Conservation (phyloP, 2,797 vertebrate genomes). For the Alouatta caraya region DNA sequence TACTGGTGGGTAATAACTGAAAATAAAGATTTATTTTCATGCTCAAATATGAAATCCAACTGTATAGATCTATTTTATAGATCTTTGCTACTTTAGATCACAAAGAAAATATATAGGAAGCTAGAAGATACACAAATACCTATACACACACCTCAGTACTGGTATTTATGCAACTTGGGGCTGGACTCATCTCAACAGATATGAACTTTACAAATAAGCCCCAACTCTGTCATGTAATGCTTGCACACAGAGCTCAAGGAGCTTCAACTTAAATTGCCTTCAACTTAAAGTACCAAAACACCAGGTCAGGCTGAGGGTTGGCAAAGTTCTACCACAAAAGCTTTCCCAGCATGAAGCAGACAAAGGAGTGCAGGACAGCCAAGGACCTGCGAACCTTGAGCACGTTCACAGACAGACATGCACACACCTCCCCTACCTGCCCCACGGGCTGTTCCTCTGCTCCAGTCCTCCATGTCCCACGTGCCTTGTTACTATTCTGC, state of each 20-base stretch:
- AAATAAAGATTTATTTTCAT: too few relatives aligned
- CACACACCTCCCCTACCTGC: background rate
- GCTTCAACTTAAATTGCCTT: background rate
- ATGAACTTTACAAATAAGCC: background rate
- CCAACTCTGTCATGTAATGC: background rate
- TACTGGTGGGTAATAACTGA: too few relatives aligned
- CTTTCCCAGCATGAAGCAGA: background rate
- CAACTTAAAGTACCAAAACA: background rate
- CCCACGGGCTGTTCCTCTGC: background rate
- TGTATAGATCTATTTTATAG: background rate
- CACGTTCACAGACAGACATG: background rate
- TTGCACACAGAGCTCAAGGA: background rate
- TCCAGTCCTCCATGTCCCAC: background rate
- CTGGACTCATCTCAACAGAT: background rate
- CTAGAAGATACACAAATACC: background rate
- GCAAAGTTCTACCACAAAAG: background rate
- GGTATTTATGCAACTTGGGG: background rate
- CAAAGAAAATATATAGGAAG: slow-evolving; percentile 4
- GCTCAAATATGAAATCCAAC: background rate
- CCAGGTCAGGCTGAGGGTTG: background rate
- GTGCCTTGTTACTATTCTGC: too few relatives aligned
- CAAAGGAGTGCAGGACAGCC: background rate
- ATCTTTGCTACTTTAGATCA: background rate
- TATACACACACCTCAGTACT: background rate
- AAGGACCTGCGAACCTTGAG: background rate